Percentiles rank a stretch among this genome's conserved stretches.
Conservation (phyloP, 2,888 invertebrate species). For the Ennomos erosarius region DNA sequence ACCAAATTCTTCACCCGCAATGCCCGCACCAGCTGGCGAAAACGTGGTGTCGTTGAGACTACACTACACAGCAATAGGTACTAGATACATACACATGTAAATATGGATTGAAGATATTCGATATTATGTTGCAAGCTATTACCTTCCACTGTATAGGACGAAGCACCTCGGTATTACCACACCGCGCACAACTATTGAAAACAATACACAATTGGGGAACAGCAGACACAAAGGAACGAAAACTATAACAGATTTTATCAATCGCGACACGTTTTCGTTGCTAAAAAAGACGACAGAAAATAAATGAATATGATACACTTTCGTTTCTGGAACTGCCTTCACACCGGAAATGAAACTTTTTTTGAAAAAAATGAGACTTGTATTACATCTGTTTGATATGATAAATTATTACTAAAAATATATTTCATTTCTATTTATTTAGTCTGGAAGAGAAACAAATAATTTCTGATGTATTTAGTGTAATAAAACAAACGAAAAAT, state of each 20-base stretch:
- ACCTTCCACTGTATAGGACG: conserved; percentile 80
- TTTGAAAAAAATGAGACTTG: conserved; percentile 67
- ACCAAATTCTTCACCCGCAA: conserved; percentile 68
- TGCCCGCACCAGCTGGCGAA: conserved; percentile 83
- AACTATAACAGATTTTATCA: conserved; percentile 72
- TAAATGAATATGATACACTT: conserved; percentile 81
- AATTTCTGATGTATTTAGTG: conserved; percentile 50
- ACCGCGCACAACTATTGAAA: conserved; percentile 57
- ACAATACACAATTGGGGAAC: conserved; percentile 58
- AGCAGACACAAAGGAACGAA: conserved; percentile 64
- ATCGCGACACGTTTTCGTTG: conserved; percentile 72
- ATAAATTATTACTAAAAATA: conserved; percentile 55
- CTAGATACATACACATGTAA: conserved; percentile 66
- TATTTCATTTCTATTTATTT: conserved; percentile 71
- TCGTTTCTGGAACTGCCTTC: conserved; percentile 81
- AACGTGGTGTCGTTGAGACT: conserved; percentile 77
- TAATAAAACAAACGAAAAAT: conserved; percentile 46
- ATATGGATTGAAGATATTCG: conserved; percentile 75
- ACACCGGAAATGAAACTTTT: conserved; percentile 79
- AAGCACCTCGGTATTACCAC: conserved; percentile 65
- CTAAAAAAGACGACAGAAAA: conserved; percentile 82
- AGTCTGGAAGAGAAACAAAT: conserved; percentile 47
- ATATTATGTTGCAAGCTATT: conserved; percentile 67
- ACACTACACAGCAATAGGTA: conserved; percentile 53
- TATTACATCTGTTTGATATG: conserved; percentile 58